Evolutionary conservation across 2,888 invertebrate species (phyloP).

Genomic region (Therioaphis trifolii): DNA sequence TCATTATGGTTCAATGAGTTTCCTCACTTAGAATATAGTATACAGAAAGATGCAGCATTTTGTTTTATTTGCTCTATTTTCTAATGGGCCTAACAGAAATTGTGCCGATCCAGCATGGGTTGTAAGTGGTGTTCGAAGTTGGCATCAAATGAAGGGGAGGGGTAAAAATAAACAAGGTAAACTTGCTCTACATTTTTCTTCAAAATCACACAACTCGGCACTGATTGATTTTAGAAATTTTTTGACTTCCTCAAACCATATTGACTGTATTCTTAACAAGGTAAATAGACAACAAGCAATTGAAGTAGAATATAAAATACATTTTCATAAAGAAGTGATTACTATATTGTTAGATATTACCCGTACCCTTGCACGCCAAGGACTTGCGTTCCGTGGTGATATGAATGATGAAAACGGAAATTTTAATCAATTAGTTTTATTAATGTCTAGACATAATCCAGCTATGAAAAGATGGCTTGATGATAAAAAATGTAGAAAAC

Average conservation of each 20-base stretch:
- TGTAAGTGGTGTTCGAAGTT: neutral
- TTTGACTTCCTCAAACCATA: neutral
- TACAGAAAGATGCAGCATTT: slow-evolving; percentile 5
- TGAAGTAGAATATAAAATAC: slow-evolving; percentile 11
- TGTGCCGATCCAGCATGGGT: neutral
- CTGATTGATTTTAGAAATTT: slow-evolving; percentile 10
- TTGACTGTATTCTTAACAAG: neutral
- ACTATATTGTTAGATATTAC: slow-evolving; percentile 13
- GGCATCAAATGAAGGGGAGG: neutral
- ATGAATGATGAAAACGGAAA: neutral
- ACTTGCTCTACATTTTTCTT: slow-evolving; percentile 9
- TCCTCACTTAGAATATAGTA: neutral
- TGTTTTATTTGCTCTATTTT: slow-evolving; percentile 15
- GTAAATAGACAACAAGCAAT: slow-evolving; percentile 21
- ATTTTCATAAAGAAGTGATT: slow-evolving; percentile 15
- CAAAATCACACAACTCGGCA: slow-evolving; percentile 1
- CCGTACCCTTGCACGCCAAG: neutral
- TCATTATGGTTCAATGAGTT: slow-evolving; percentile 8
- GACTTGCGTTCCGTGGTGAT: neutral
- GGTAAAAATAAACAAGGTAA: neutral
- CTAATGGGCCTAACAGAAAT: neutral
- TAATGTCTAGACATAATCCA: neutral
- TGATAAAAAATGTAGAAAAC: slow-evolving; percentile 8
- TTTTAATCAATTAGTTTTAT: neutral
- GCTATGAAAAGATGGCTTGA: slow-evolving; percentile 2